Conservation (phyloP, 2,888 invertebrate species). For the Mesorhabditis spiculigera region DNA sequence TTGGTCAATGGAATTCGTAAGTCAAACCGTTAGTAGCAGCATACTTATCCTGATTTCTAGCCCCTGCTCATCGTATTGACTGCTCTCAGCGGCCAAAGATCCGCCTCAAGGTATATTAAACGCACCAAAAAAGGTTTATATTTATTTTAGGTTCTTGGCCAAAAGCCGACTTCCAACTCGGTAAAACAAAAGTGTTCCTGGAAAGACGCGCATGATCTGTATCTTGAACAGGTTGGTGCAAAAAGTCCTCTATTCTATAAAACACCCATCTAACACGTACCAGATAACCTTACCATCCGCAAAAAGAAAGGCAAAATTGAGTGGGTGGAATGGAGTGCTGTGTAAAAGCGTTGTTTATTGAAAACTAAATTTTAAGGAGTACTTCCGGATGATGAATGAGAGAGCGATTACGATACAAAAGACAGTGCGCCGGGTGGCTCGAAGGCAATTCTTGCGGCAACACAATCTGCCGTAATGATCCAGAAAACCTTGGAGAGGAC, state of each 20-base stretch:
- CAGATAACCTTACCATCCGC: neutral
- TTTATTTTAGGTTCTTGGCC: constrained; percentile 70
- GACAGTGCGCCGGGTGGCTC: constrained; percentile 79
- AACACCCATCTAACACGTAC: too few relatives aligned
- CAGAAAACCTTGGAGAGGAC: constrained; percentile 91
- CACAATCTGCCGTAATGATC: constrained; percentile 78
- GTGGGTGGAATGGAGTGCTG: neutral
- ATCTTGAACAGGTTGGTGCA: constrained; percentile 74
- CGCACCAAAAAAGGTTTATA: too few relatives aligned
- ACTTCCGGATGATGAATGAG: constrained; percentile 86
- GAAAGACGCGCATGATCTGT: constrained; percentile 97
- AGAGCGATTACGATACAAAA: constrained; percentile 91
- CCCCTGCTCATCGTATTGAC: constrained; percentile 32
- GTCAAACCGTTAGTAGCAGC: neutral
- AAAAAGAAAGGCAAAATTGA: neutral
- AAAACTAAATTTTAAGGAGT: constrained; percentile 64
- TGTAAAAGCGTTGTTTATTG: neutral
- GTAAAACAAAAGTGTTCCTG: constrained; percentile 94
- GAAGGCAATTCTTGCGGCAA: constrained; percentile 75
- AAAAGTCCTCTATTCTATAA: too few relatives aligned
- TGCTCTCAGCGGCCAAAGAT: constrained; percentile 81
- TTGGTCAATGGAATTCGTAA: constrained; percentile 74
- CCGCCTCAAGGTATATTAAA: constrained; percentile 69
- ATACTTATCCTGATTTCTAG: constrained; percentile 10
- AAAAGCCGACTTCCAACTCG: constrained; percentile 91